phyloP scores from a whole-genome alignment of 2,797 vertebrate genomes.

The Fundulus diaphanus region DNA sequence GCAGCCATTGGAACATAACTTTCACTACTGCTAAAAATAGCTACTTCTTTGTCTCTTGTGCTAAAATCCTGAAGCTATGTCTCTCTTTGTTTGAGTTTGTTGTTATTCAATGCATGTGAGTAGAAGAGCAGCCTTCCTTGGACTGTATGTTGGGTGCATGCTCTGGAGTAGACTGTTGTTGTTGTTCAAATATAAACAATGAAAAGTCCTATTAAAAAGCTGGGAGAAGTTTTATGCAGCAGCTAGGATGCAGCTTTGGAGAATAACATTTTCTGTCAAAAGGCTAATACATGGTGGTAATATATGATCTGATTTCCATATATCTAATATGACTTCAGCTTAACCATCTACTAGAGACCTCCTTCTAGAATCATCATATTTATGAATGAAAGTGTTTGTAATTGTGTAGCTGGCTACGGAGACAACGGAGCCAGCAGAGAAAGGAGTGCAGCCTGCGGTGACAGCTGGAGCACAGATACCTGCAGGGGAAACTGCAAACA shows the following conservation, averaged over 20 bases:
- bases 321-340: neutral
- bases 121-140: neutral
- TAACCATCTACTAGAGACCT: neutral
- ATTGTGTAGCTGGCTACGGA: constrained; percentile 70
- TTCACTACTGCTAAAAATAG: neutral
- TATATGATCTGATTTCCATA: neutral
- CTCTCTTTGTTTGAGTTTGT: neutral
- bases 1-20: neutral
- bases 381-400: neutral
- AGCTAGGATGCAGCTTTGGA: neutral
- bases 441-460: constrained; percentile 55
- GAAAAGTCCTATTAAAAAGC: neutral
- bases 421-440: constrained; percentile 70
- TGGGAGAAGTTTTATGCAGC: neutral
- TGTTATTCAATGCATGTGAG: neutral
- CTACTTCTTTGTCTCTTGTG: neutral
- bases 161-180: neutral
- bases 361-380: neutral
- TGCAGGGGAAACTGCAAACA: constrained; percentile 63
- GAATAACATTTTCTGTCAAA: neutral
- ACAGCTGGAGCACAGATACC: constrained; percentile 39
- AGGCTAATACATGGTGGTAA: neutral
- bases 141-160: neutral
- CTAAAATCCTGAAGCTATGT: neutral
- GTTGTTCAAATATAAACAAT: neutral